Conservation (phyloP, 2,888 invertebrate species). For the Opisthograptis luteolata region DNA sequence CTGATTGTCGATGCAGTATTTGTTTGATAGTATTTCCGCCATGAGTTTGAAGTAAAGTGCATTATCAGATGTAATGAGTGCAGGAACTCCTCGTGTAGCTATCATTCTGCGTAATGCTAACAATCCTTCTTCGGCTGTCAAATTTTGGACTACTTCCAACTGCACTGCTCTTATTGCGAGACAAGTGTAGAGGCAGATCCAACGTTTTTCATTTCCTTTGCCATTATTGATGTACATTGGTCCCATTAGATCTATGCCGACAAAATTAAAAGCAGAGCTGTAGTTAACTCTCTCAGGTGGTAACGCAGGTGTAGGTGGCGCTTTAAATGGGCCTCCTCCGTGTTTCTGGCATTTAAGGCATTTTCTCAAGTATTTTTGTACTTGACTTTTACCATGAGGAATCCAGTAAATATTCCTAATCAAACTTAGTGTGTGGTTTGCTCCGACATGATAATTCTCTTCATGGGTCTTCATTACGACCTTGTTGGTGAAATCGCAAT, state of each 20-base stretch:
- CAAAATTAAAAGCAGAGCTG: too few relatives aligned
- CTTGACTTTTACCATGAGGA: neutral
- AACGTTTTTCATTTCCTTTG: constrained; percentile 26
- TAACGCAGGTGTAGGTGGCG: too few relatives aligned
- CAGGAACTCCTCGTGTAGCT: constrained; percentile 18
- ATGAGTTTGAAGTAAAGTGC: constrained; percentile 22
- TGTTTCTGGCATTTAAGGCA: too few relatives aligned
- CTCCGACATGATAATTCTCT: constrained; percentile 5
- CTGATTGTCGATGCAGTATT: too few relatives aligned
- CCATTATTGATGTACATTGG: too few relatives aligned
- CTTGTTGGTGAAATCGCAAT: constrained; percentile 1
- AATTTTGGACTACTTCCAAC: too few relatives aligned
- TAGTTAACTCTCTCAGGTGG: too few relatives aligned
- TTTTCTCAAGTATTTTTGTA: too few relatives aligned
- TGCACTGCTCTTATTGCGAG: constrained; percentile 25
- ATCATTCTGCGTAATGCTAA: too few relatives aligned
- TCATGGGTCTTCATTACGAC: neutral
- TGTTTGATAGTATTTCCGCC: constrained; percentile 18
- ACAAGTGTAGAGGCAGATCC: constrained; percentile 32
- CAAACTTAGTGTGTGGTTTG: neutral
- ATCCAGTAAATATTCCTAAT: neutral
- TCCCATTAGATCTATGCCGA: too few relatives aligned
- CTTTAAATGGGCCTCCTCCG: too few relatives aligned
- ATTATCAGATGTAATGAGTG: constrained; percentile 25
- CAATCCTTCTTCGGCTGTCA: too few relatives aligned